phyloP scores from a whole-genome alignment of 2,797 vertebrate genomes.

The Xerus rutilus region DNA sequence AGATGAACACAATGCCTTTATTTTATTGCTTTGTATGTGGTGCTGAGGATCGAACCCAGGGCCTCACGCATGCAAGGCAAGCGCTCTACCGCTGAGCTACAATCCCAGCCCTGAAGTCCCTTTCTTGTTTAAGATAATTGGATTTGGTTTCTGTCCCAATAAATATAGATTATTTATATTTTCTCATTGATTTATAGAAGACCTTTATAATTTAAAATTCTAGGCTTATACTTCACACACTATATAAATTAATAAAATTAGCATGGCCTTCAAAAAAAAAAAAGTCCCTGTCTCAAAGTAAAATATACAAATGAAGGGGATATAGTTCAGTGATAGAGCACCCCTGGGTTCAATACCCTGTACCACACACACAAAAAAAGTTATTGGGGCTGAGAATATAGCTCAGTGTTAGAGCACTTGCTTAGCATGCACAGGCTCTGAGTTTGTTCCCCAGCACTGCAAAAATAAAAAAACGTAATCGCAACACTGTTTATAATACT shows the following conservation, averaged over 20 bases:
- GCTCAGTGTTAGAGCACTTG: neutral
- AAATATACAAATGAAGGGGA: no score
- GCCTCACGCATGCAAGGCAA: no score
- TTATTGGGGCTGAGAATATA: neutral
- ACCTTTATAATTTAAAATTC: conserved; percentile 78
- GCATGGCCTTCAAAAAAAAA: conserved; percentile 64
- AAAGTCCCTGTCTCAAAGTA: no score
- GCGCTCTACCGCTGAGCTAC: no score
- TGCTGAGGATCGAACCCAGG: no score
- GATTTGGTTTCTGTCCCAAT: conserved; percentile 80
- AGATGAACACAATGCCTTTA: no score
- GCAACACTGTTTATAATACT: no score
- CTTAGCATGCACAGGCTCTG: neutral
- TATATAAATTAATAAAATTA: conserved; percentile 80
- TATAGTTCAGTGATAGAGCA: no score
- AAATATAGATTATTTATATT: conserved; percentile 81
- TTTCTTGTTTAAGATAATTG: conserved; percentile 80
- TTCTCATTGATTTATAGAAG: conserved; percentile 81
- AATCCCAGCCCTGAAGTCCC: no score
- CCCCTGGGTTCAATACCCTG: no score
- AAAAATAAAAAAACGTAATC: no score
- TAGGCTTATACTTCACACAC: conserved; percentile 67
- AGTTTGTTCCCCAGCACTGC: neutral
- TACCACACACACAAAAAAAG: neutral
- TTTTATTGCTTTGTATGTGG: no score